Conservation (phyloP, 2,797 vertebrate genomes). For the Brotula barbata region DNA sequence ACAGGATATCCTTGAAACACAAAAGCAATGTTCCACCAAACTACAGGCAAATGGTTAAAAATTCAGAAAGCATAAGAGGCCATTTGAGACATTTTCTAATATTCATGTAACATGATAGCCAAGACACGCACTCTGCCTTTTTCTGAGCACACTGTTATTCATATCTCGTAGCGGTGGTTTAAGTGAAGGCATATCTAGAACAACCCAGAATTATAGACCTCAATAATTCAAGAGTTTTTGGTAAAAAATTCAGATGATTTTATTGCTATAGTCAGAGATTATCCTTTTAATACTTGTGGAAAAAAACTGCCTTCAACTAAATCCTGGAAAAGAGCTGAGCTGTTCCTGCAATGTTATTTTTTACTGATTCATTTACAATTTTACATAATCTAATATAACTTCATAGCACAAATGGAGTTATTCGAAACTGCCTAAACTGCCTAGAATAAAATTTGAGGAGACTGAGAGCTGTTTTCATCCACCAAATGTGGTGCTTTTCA, state of each 20-base stretch:
- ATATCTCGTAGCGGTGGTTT: too few relatives aligned
- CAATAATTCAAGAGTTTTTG: constrained; percentile 39
- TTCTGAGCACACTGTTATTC: constrained; percentile 63
- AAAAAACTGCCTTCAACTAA: neutral
- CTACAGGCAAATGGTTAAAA: constrained; percentile 68
- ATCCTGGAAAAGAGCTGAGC: neutral
- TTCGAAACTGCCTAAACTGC: too few relatives aligned
- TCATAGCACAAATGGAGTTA: too few relatives aligned
- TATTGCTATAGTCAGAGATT: neutral
- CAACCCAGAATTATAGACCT: constrained; percentile 26
- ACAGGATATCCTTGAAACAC: constrained; percentile 41
- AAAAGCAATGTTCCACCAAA: constrained; percentile 45
- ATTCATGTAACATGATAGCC: constrained; percentile 77
- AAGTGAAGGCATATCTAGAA: constrained; percentile 42
- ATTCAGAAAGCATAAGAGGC: constrained; percentile 69
- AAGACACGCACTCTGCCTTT: constrained; percentile 67
- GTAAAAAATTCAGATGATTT: constrained; percentile 8
- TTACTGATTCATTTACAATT: too few relatives aligned
- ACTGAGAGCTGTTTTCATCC: too few relatives aligned
- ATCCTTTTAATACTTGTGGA: neutral
- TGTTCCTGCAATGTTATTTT: too few relatives aligned
- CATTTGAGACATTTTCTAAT: constrained; percentile 71
- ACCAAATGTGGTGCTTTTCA: too few relatives aligned
- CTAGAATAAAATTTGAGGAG: too few relatives aligned
- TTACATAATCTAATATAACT: too few relatives aligned